phyloP scores from a whole-genome alignment of 2,797 vertebrate genomes.

The Galaxias olidus region DNA sequence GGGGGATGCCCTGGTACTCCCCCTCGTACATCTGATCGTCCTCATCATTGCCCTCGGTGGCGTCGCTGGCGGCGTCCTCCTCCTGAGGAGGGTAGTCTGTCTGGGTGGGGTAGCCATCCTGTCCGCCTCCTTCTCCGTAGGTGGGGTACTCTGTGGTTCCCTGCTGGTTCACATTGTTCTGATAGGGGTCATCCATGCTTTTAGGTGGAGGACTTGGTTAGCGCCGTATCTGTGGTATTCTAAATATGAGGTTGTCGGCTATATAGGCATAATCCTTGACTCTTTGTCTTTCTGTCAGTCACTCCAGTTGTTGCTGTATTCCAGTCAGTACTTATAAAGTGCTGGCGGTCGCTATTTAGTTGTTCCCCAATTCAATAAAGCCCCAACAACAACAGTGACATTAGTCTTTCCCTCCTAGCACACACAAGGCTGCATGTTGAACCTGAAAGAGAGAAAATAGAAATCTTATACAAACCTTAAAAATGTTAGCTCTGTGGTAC shows the following conservation, averaged over 20 bases:
- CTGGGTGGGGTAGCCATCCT: slow-evolving; percentile 80
- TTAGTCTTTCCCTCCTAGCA: slow-evolving; percentile 46
- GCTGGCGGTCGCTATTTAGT: too few relatives aligned
- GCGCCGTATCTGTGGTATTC: slow-evolving; percentile 38
- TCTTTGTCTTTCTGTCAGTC: slow-evolving; percentile 32
- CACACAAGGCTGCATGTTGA: slow-evolving; percentile 59
- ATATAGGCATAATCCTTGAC: slow-evolving; percentile 66
- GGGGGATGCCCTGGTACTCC: slow-evolving; percentile 96
- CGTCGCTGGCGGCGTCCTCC: slow-evolving; percentile 92
- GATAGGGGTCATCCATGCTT: slow-evolving; percentile 85
- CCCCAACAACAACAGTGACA: slow-evolving; percentile 37
- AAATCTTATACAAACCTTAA: background rate
- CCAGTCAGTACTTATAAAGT: too few relatives aligned
- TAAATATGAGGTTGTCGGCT: slow-evolving; percentile 52
- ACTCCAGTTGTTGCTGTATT: slow-evolving; percentile 25
- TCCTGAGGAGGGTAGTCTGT: slow-evolving; percentile 81
- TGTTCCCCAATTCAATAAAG: too few relatives aligned
- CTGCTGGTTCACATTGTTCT: slow-evolving; percentile 80
- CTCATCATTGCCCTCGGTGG: slow-evolving; percentile 92
- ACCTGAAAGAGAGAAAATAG: slow-evolving; percentile 55
- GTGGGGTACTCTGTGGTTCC: slow-evolving; percentile 61
- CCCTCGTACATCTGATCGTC: slow-evolving; percentile 96
- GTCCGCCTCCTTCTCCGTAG: slow-evolving; percentile 72
- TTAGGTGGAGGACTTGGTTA: slow-evolving; percentile 39
- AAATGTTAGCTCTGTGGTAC: too few relatives aligned